These are phyloP conservation scores for Dromococcyx pavoninus DNA, from an alignment of 2,797 vertebrate genomes.

Conservation along the genomic window DNA sequence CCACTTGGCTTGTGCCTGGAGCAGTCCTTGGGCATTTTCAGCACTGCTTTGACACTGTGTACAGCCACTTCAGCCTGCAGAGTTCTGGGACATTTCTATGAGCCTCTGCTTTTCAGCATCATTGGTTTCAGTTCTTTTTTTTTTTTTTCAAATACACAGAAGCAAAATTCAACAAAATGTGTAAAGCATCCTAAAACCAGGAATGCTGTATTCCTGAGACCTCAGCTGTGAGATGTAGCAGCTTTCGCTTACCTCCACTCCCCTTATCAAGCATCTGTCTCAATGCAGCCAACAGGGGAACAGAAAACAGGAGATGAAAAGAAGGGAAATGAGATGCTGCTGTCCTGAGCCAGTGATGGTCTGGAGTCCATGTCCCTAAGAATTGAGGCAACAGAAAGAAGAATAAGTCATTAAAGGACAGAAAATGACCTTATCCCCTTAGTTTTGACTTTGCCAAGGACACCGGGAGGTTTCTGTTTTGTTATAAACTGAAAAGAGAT, in stretches of 20 bases:
- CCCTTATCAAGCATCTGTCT: neutral
- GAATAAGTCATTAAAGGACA: neutral
- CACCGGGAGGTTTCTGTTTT: neutral
- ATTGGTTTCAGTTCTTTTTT: neutral
- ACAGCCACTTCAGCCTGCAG: neutral
- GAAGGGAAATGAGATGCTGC: neutral
- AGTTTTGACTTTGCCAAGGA: neutral
- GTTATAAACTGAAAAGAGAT: neutral
- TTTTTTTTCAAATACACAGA: neutral
- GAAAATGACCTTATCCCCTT: neutral
- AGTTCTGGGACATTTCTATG: neutral
- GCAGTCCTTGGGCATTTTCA: neutral
- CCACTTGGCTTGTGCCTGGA: neutral
- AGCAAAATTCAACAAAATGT: neutral
- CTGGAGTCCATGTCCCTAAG: neutral
- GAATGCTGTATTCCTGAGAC: accelerated
- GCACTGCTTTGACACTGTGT: neutral
- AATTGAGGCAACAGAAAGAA: neutral
- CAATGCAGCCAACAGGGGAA: neutral
- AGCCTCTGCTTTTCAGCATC: neutral
- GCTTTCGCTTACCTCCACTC: neutral
- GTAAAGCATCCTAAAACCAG: neutral
- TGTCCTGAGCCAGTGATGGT: neutral
- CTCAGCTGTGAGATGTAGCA: neutral
- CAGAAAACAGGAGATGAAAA: neutral